Conservation (phyloP, 2,113 vertebrate genomes). For the Oceanodroma tethys region DNA sequence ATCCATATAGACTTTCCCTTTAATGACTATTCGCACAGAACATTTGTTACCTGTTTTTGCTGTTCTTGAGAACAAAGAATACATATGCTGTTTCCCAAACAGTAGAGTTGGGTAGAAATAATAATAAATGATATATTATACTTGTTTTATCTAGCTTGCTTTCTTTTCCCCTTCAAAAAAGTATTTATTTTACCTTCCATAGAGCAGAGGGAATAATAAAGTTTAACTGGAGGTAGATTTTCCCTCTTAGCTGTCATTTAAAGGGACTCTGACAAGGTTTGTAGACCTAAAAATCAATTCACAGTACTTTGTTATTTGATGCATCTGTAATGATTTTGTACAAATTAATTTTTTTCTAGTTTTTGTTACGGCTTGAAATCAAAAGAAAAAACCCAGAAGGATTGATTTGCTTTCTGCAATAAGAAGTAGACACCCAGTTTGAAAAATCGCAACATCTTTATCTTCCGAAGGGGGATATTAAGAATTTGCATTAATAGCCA, state of each 20-base stretch:
- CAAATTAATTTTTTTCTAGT: neutral
- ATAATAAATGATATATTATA: neutral
- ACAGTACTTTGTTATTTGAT: neutral
- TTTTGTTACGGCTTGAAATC: neutral
- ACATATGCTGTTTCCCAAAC: neutral
- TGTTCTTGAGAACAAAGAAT: neutral
- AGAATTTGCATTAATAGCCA: constrained; percentile 41
- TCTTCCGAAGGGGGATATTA: constrained; percentile 4
- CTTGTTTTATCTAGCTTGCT: neutral
- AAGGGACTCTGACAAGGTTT: neutral
- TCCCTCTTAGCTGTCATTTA: neutral
- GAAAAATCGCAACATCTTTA: neutral
- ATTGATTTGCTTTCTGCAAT: neutral
- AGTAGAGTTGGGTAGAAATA: neutral
- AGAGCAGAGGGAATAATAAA: neutral
- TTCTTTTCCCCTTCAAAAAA: neutral
- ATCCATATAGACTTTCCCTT: neutral
- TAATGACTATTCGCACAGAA: neutral
- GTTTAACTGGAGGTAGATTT: neutral
- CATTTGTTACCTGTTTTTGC: neutral
- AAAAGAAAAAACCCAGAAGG: neutral
- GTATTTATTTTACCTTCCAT: neutral
- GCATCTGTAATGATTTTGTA: neutral
- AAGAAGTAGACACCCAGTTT: neutral
- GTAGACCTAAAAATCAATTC: neutral